Base-by-base conservation (phyloP, 2,888 invertebrate species). In the Zonitis immaculata region DNA sequence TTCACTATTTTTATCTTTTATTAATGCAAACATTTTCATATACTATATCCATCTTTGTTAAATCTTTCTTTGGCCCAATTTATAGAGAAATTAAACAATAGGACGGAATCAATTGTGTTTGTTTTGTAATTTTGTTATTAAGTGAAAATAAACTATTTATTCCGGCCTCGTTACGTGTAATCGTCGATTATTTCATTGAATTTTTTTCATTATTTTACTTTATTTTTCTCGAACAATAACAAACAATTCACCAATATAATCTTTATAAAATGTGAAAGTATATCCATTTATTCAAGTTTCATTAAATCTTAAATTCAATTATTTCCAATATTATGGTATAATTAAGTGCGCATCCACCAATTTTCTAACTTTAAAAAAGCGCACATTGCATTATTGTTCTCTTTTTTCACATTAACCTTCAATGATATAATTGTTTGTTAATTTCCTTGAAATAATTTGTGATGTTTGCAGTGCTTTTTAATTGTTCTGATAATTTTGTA, bases 21-120 rank as follows among this genome's bases (percentile, higher is more conserved):
- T 72, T 66, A 49, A 53, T 55, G 52, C 48, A 51, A 52, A 51
- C 54, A 56, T 60, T 61, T 61, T 59, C 61, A 20, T 39, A 39
- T 39, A 52, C 57, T 65, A 59, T 57, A 52, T 56, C 61, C 51
- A 51, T 66, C 64, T 67, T 63, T 63, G 64, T 67, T 65, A 55
- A 57, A 65, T 73, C 73, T 74, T 74, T 74, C 74, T 75, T 73
- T 69, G 73, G 66, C 74, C 74, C 65, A 71, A 66, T 69, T 73
- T 64, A 51, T 50, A 68, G 74, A 71, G 73, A 73, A 74, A 74
- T 73, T 73, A 69, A 71, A 71, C 68, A 66, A 63, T 63, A 62
- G 51, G 42, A 42, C 47, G 46, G 49, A 56, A 52, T 52, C 52
- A 42, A 20, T 22, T 18, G 32, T 51, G 47, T 54, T 54, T 54